phyloP scores from a whole-genome alignment of 2,113 vertebrate species.

The Gambusia affinis region DNA sequence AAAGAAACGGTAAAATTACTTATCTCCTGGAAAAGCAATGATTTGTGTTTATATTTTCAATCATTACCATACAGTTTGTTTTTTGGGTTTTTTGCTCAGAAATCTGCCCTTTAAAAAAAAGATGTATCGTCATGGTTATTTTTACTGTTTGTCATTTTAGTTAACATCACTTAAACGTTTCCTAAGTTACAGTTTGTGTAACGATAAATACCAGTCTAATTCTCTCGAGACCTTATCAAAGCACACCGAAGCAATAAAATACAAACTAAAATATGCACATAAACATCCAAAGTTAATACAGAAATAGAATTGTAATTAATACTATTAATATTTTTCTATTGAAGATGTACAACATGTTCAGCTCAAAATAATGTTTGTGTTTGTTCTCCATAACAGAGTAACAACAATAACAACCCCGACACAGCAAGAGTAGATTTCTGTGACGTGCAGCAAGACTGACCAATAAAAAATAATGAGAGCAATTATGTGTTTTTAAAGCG shows the following conservation, averaged over 20 bases:
- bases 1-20: neutral
- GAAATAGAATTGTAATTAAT: neutral
- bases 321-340: neutral
- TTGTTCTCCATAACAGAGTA: neutral
- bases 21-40: neutral
- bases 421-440: no score
- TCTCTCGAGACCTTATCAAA: neutral
- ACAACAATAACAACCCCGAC: no score
- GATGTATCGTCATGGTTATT: slow-evolving; percentile 8
- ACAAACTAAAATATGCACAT: neutral
- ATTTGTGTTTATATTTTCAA: neutral
- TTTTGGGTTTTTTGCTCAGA: neutral
- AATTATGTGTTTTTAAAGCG: slow-evolving; percentile 11
- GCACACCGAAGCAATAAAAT: neutral
- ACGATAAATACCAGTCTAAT: slow-evolving; percentile 15
- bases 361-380: neutral
- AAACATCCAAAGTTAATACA: neutral
- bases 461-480: neutral
- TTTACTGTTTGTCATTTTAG: neutral
- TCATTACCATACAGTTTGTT: neutral
- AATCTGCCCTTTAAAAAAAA: neutral
- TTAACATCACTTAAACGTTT: neutral
- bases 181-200: neutral
- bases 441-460: no score
- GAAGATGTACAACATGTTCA: neutral